Evolutionary conservation across 2,797 vertebrate genomes (phyloP), one percentile per base, ranked within the genome.

Genomic region (Podarcis lilfordi): DNA sequence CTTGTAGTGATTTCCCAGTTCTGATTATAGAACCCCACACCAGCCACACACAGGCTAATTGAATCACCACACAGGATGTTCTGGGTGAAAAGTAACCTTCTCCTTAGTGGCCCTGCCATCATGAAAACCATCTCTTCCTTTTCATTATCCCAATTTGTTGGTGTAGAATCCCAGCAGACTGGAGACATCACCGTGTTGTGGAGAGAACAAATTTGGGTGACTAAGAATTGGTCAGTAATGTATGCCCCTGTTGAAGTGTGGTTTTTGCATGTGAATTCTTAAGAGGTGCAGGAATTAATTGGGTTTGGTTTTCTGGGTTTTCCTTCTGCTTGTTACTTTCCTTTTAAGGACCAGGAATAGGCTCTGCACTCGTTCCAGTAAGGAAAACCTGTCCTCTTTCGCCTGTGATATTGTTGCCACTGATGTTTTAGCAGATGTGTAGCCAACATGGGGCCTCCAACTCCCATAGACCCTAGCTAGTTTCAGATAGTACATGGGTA

Each of bases 1-100:
- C 90, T 92, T 91, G 96, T 96, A 96, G 96, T 96, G 96, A 97
- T 95, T 95, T 94, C 94, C 95, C 90, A 95, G 69, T 88, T 95
- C 91, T 85, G 92, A 89, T 92, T 94, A 93, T 85, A 90, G 93
- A 80, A 91, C 89, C 82, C 91, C 95, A 87, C 89, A 84, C 76
- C 83, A 77, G 91, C 77, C 90, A 45, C 69, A 0, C 13, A 5
- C 10, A 3, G 61, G 64, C 86, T 93, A 93, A 64, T 90, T 85
- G 90, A 37, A 83, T 0, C 69, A 86, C 35, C 45, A 23, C 17
- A 85, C 71, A 86, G 68, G 29, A n/a, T 29, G 89, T 86, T 66
- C 92, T 66, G 87, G 80, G 9, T 50, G 25, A 79, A 72, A 88
- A 66, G 23, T 71, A 86, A 79, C 79, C 78, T 66, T 87, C 68